Base-by-base conservation (phyloP, 2,797 vertebrate species). In the Lepus townsendii region DNA sequence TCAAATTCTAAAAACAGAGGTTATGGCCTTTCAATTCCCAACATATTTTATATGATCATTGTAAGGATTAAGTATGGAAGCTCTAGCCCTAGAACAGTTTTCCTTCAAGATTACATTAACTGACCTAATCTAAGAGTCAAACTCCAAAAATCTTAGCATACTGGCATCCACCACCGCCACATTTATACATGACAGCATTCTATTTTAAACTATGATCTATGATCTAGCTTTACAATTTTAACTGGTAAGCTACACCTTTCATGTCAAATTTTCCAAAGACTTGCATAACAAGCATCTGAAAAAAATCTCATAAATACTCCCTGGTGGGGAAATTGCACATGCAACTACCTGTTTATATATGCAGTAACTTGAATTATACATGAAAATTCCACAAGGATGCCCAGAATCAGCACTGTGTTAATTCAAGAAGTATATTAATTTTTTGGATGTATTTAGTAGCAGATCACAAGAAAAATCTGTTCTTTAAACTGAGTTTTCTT, bases 291-390 rank as follows among this genome's bases (percentile, higher is more conserved):
- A 97, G 95, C 91, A 94, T 90, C 88, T 95, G 92, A 96, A 93
- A 95, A 88, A 90, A 91, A 95, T 90, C 94, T 96, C 96, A 88
- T 96, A 97, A 97, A 97, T 95, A 86, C 86, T 97, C 95, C 79
- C 83, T 92, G 93, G 91, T 91, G 78, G 95, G 87, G 77, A 94
- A 94, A 96, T 90, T 85, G 91, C 84, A 95, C 97, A 97, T 96
- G 96, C 82, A 97, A 96, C 93, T 97, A 97, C 97, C 97, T 97
- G 97, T 97, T 97, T 97, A 97, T 94, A 96, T 97, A 96, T 97
- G 97, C 97, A 97, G 91, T 89, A 92, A 97, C 97, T 97, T 97
- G 97, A 97, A 97, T 97, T 97, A 97, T 96, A 97, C 97, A 97
- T 97, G 96, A 96, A 97, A 97, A 97, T 96, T 94, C 86, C 94